Evolutionary conservation across 2,888 invertebrate species (phyloP).

Genomic region (Herminia tarsipennalis): DNA sequence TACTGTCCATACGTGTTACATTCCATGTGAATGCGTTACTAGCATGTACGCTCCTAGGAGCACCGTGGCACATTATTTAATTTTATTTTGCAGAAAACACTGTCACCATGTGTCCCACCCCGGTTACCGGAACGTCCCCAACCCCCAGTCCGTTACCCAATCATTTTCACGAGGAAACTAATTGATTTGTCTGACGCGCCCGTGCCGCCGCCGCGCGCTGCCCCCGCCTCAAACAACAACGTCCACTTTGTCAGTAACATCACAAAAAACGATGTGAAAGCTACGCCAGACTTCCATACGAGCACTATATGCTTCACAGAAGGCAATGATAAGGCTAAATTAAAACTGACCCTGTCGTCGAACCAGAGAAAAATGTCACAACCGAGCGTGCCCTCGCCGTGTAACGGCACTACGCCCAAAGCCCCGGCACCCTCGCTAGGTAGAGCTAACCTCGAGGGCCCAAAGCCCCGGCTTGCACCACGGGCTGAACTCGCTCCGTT

Average conservation of each 20-base stretch:
- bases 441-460: slow-evolving; percentile 45
- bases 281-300: slow-evolving; percentile 70
- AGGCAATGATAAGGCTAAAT: slow-evolving; percentile 70
- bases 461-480: slow-evolving; percentile 37
- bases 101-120: slow-evolving; percentile 77
- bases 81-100: slow-evolving; percentile 82
- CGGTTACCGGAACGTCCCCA: slow-evolving; percentile 79
- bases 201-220: slow-evolving; percentile 70
- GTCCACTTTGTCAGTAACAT: slow-evolving; percentile 76
- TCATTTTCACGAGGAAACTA: slow-evolving; percentile 76
- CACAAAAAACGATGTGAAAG: slow-evolving; percentile 65
- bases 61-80: slow-evolving; percentile 77
- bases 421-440: slow-evolving; percentile 45
- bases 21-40: slow-evolving; percentile 54
- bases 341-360: slow-evolving; percentile 72
- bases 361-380: slow-evolving; percentile 64
- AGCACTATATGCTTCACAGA: slow-evolving; percentile 79
- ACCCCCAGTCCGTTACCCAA: slow-evolving; percentile 75
- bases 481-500: slow-evolving; percentile 42
- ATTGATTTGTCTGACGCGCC: slow-evolving; percentile 78
- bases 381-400: slow-evolving; percentile 39
- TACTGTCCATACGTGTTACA: slow-evolving; percentile 47
- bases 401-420: slow-evolving; percentile 54
- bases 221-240: slow-evolving; percentile 55
- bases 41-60: slow-evolving; percentile 72